Percentiles rank a stretch among this genome's conserved stretches.
Evolutionary conservation across 2,888 invertebrate genomes (phyloP).

Genomic region (Amaurobius ferox): DNA sequence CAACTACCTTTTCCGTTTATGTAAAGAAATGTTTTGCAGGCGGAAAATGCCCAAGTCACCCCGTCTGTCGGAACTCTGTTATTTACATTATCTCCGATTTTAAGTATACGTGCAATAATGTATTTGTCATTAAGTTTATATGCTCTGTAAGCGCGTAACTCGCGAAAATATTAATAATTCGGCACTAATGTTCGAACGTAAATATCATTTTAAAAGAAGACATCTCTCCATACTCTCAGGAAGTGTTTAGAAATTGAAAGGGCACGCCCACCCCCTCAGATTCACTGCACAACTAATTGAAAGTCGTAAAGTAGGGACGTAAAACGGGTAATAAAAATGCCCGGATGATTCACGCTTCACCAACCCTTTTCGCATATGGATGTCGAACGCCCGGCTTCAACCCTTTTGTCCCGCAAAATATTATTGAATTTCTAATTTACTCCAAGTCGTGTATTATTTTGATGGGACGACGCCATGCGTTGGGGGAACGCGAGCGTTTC

Average conservation of each 20-base stretch:
- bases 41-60: too few species aligned
- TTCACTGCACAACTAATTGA: slow-evolving; percentile 11
- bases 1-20: too few species aligned
- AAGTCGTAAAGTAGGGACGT: neutral
- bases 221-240: neutral
- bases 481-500: neutral
- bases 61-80: too few species aligned
- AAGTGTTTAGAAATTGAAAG: neutral
- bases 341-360: neutral
- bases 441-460: neutral
- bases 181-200: neutral
- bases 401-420: slow-evolving; percentile 15
- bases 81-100: too few species aligned
- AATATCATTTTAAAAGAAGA: neutral
- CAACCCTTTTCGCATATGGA: slow-evolving; percentile 2
- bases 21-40: too few species aligned
- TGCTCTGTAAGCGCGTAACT: too few species aligned
- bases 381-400: neutral
- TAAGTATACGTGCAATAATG: neutral
- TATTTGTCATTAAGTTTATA: neutral
- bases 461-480: neutral
- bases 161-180: too few species aligned
- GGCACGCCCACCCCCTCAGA: neutral
- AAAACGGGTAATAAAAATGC: neutral
- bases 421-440: slow-evolving; percentile 12